Evolutionary conservation across 30 jellyfish, hydroid and myxozoan species (phyloP).

Genomic region (Aurelia coerulea): DNA sequence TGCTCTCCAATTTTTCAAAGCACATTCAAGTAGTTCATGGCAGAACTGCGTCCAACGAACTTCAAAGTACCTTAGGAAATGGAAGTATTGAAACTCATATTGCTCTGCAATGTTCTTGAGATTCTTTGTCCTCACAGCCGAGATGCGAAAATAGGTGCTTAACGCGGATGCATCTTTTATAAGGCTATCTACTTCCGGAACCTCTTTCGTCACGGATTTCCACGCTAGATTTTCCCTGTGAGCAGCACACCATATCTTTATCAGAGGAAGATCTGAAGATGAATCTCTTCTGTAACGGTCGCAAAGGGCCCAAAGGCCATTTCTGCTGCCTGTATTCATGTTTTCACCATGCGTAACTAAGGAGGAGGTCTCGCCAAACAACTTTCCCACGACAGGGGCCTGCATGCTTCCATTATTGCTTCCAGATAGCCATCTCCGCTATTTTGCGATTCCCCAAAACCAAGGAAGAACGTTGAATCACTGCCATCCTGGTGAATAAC

Average conservation of each 20-base stretch:
- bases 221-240: slow-evolving; percentile 54
- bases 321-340: slow-evolving; percentile 53
- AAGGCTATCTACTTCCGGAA: slow-evolving; percentile 23
- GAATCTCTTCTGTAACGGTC: slow-evolving; percentile 17
- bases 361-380: slow-evolving; percentile 18
- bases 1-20: slow-evolving; percentile 51
- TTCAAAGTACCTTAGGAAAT: slow-evolving; percentile 21
- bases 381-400: slow-evolving; percentile 24
- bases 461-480: slow-evolving; percentile 17
- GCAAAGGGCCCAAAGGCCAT: slow-evolving; percentile 48
- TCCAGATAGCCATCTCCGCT: slow-evolving; percentile 28
- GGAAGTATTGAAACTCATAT: not conserved
- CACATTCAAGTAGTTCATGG: slow-evolving; percentile 12
- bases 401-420: slow-evolving; percentile 46
- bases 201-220: slow-evolving; percentile 46
- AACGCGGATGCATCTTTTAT: slow-evolving; percentile 25
- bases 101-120: slow-evolving; percentile 39
- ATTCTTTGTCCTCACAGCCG: slow-evolving; percentile 20
- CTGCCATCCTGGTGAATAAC: slow-evolving; percentile 46
- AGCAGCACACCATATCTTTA: slow-evolving; percentile 55
- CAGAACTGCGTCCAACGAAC: slow-evolving; percentile 37
- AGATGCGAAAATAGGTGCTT: slow-evolving; percentile 30
- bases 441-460: slow-evolving; percentile 22
- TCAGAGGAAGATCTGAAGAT: slow-evolving; percentile 24
- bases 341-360: slow-evolving; percentile 44